phyloP scores from a whole-genome alignment of 2,797 vertebrate species.

The Gymnopithys bicolor region DNA sequence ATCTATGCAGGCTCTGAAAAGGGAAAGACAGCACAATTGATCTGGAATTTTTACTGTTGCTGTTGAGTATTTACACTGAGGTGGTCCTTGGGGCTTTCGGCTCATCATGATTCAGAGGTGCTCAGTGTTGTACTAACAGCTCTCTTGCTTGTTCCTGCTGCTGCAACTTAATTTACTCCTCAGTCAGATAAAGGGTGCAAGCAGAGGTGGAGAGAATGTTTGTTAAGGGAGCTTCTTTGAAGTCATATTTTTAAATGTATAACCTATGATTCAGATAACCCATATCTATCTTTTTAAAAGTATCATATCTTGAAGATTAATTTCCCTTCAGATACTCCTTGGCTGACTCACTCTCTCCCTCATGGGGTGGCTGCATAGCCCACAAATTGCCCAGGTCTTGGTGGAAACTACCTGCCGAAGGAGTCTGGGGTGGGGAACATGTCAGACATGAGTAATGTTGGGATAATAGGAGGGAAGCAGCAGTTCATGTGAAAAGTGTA shows the following conservation, averaged over 20 bases:
- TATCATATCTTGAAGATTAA: constrained; percentile 1
- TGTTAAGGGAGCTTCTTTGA: constrained; percentile 49
- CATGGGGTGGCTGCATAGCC: background rate
- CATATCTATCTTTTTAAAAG: constrained; percentile 31
- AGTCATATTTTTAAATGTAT: constrained; percentile 19
- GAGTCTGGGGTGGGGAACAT: background rate
- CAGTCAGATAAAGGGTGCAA: constrained; percentile 28
- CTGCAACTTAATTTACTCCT: constrained; percentile 3
- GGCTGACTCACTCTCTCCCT: constrained; percentile 25
- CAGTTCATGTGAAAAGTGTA: background rate
- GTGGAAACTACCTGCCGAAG: constrained; percentile 47
- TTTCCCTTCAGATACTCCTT: constrained; percentile 22
- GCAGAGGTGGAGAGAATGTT: constrained; percentile 22
- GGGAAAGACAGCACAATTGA: background rate
- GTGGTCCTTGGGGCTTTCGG: background rate
- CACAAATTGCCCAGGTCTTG: background rate
- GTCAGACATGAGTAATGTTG: background rate
- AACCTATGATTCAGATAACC: constrained; percentile 26
- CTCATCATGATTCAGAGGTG: background rate
- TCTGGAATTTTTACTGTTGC: background rate
- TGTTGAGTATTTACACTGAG: background rate
- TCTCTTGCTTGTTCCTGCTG: background rate
- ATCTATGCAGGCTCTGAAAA: background rate
- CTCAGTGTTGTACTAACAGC: background rate
- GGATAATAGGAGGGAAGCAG: background rate